Evolutionary conservation across 37 sponge, comb jelly and placozoan species (phyloP), one percentile per base, ranked within the genome.

Genomic region (Petrosia ficiformis): DNA sequence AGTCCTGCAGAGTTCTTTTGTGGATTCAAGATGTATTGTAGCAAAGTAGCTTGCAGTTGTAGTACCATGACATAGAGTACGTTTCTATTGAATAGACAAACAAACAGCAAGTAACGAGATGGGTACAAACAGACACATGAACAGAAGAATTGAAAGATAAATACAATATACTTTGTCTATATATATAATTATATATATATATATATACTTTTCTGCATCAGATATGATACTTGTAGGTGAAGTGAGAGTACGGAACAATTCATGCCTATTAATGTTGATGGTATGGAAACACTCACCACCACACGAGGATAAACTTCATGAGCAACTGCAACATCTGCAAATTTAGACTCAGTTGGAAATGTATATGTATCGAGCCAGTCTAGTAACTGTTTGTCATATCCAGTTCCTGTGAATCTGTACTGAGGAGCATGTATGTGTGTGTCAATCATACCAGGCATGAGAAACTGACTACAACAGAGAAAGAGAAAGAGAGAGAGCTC

Each of bases 41-140:
- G 86, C 82, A 64, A 80, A 80, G 76, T 92, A 92, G 78, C 81
- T 75, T 31, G 93, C 93, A 6, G 93, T 92, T 31, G 93, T 92
- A 4, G 93, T 92, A 0, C 93, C 93, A 72, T 84, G 60, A 2
- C 24, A n/a, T 2, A 92, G 82, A 14, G 74, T 74, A 1, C 85
- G 86, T 35, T 70, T 80, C 90, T 90, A 71, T 11, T 4, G 28
- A n/a, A 39, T 34, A 26, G 10, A 25, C 42, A 52, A 31, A n/a
- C n/a, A n/a, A n/a, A n/a, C n/a, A n/a, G n/a, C n/a, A n/a, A n/a
- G n/a, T n/a, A n/a, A n/a, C n/a, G n/a, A n/a, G n/a, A n/a, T n/a
- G n/a, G n/a, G n/a, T n/a, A n/a, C n/a, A n/a, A n/a, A n/a, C n/a
- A n/a, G n/a, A n/a, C n/a, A n/a, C n/a, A n/a, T n/a, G n/a, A n/a